Evolutionary conservation across 64 coral and sea anemone species (phyloP).

Genomic region (Montipora foliosa): DNA sequence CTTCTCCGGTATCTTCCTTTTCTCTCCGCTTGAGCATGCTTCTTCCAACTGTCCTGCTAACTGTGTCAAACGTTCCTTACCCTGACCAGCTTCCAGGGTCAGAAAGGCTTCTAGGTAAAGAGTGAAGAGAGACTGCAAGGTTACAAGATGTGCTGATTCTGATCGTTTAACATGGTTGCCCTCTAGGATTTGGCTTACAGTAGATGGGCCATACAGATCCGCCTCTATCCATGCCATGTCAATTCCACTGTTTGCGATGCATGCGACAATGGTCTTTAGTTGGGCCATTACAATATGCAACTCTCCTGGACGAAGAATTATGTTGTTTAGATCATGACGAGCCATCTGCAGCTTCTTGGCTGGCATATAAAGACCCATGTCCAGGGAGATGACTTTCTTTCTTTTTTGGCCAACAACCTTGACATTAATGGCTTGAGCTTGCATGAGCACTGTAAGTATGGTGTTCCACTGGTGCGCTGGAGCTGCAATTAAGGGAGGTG

Average conservation of each 20-base stretch:
- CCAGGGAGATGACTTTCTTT: background rate
- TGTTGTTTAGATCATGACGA: background rate
- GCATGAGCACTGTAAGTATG: background rate
- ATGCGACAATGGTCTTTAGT: background rate
- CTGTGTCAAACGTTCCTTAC: slow-evolving; percentile 6
- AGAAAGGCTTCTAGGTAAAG: slow-evolving; percentile 68
- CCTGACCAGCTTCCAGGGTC: background rate
- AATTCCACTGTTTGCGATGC: background rate
- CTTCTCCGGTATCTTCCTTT: slow-evolving; percentile 26
- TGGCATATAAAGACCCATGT: slow-evolving; percentile 29
- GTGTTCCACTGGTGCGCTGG: background rate
- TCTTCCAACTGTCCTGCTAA: slow-evolving; percentile 44
- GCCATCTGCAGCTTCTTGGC: slow-evolving; percentile 44
- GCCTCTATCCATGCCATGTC: slow-evolving; percentile 53
- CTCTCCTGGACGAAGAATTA: slow-evolving; percentile 5
- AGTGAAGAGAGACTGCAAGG: slow-evolving; percentile 54
- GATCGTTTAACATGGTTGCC: slow-evolving; percentile 51
- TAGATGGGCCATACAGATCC: slow-evolving; percentile 53
- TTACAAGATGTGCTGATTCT: slow-evolving; percentile 61
- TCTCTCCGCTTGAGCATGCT: slow-evolving; percentile 38
- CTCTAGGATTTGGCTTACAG: slow-evolving; percentile 54
- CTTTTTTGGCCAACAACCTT: background rate
- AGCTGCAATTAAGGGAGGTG: background rate
- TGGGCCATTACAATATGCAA: background rate
- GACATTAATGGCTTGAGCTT: background rate